These are phyloP conservation scores for Myotis pilosus DNA, from an alignment of 2,797 vertebrate species.

Conservation along the genomic window DNA sequence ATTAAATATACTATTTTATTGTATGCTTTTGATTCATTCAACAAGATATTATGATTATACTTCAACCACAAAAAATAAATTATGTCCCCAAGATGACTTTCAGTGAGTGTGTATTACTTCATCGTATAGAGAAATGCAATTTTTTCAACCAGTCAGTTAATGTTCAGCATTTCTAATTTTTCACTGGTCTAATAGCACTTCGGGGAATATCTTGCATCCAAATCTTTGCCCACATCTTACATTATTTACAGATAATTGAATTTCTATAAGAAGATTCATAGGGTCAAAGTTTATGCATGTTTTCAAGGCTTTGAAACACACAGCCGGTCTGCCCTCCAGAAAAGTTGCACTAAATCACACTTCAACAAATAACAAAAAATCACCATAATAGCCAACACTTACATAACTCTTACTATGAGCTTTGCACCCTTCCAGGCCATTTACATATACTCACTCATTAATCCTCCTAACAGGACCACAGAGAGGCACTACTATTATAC, in stretches of 20 bases:
- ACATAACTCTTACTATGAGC: neutral
- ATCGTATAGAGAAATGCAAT: neutral
- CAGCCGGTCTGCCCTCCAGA: neutral
- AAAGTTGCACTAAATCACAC: neutral
- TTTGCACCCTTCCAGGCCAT: neutral
- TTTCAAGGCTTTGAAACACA: conserved; percentile 19
- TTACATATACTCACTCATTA: neutral
- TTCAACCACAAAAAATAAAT: neutral
- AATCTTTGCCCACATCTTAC: neutral
- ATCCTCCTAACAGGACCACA: neutral
- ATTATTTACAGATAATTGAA: conserved; percentile 53
- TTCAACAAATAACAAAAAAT: conserved; percentile 2
- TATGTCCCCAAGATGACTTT: neutral
- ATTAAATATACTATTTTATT: neutral
- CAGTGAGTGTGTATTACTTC: neutral
- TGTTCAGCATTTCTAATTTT: conserved; percentile 2
- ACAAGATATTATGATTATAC: neutral
- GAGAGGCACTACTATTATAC: neutral
- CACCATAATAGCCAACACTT: neutral
- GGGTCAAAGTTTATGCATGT: conserved; percentile 12
- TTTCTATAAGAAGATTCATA: neutral
- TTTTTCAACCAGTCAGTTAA: neutral
- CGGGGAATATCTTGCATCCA: conserved; percentile 8
- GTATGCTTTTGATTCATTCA: neutral
- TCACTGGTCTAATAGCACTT: neutral